phyloP scores from a whole-genome alignment of 2,113 vertebrate genomes.

The Cynoglossus semilaevis region DNA sequence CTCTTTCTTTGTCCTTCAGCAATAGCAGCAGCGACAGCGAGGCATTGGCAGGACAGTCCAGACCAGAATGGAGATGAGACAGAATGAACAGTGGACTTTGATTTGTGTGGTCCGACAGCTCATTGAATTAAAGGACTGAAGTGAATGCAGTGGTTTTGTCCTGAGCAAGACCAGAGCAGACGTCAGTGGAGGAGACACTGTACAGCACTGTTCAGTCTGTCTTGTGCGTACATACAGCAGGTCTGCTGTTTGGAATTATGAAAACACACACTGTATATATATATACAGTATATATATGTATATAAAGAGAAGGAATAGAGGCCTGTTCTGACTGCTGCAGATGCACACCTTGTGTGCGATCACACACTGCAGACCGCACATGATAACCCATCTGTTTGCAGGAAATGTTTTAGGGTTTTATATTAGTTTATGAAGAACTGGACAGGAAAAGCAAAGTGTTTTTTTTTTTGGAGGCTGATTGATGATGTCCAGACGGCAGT shows the following conservation, averaged over 20 bases:
- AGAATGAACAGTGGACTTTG: neutral
- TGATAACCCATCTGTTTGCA: neutral
- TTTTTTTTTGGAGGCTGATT: constrained; percentile 21
- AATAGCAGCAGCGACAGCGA: constrained; percentile 31
- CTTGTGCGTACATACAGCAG: neutral
- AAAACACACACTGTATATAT: too few relatives aligned
- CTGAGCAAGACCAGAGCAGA: constrained; percentile 20
- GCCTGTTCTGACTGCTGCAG: too few relatives aligned
- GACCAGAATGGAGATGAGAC: constrained; percentile 17
- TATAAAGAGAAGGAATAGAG: too few relatives aligned
- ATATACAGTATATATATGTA: too few relatives aligned
- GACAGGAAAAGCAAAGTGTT: constrained; percentile 3
- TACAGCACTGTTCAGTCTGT: constrained; percentile 21
- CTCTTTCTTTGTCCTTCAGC: constrained; percentile 54
- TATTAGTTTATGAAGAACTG: neutral
- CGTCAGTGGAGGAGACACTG: constrained; percentile 18
- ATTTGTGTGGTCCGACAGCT: constrained; percentile 30
- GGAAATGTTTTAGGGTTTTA: neutral
- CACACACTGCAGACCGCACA: too few relatives aligned
- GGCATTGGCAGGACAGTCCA: neutral
- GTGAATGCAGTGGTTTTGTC: constrained; percentile 46
- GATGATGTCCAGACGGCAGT: constrained; percentile 7
- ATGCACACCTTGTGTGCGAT: too few relatives aligned
- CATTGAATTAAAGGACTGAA: constrained; percentile 20
- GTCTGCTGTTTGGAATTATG: too few relatives aligned